Evolutionary conservation across 2,888 invertebrate genomes (phyloP), one percentile per base, ranked within the genome.

Genomic region (Scaptodrosophila latifasciaeformis): DNA sequence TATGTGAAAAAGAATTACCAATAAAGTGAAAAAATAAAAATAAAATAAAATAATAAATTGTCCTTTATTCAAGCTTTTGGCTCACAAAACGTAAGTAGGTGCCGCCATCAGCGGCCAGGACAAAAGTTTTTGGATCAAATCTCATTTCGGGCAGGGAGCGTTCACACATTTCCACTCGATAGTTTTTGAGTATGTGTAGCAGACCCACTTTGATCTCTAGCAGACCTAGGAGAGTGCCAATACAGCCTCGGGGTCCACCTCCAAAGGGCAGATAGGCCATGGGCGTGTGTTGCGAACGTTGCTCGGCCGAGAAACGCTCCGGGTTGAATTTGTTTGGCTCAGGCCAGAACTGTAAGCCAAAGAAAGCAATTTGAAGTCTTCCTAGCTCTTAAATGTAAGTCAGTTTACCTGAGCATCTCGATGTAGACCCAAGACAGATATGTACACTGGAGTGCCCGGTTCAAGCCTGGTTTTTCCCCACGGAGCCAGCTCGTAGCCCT

Each of bases 181-280:
- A 84, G 49, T 84, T 80, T 54, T 65, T 81, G 0, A 85, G 61
- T 27, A 85, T 79, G 48, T 83, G 69, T 2, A 84, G 35, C 0
- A 85, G 51, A 2, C 85, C 85, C 17, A 81, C 75, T 54, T 83
- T 84, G 0, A 81, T 69, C 55, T 84, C 81, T 48, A 84, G 21
- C 1, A 81, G 49, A 5, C 81, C 85, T 29, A 85, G 60, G n/a
- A 85, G 53, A 6, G 77, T 80, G 9, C 85, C 85, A 48, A 84
- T 72, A 44, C 85, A 85, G 24, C 78, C 80, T 1, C 81, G 78
- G 1, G 83, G 82, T 2, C 85, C 85, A 0, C 61, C 67, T 2
- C 85, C 84, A 50, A 84, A 84, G 2, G 85, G 84, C 31, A 84
- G 49, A 56, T 82, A 81, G 0, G 78, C 68, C 65, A 81, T 81